Conservation (phyloP, 2,797 vertebrate genomes). For the Dendrocincla fuliginosa region DNA sequence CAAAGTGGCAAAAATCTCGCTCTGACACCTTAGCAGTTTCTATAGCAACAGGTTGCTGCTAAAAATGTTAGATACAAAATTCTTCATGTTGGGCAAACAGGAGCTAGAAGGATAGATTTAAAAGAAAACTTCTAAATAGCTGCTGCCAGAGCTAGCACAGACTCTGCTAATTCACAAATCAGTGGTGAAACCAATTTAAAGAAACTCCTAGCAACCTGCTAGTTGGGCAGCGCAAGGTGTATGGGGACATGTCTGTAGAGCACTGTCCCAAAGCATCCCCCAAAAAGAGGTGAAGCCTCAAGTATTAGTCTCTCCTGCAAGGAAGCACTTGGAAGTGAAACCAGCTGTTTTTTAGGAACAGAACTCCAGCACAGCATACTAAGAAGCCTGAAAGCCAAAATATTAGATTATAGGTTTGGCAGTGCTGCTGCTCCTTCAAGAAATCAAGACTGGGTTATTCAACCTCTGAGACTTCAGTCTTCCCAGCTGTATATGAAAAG, state of each 20-base stretch:
- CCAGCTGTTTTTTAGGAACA: neutral
- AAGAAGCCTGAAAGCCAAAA: neutral
- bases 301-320: neutral
- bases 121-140: constrained; percentile 24
- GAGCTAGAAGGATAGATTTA: constrained; percentile 6
- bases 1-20: constrained; percentile 27
- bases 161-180: neutral
- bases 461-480: neutral
- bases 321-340: neutral
- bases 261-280: neutral
- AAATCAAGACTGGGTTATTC: neutral
- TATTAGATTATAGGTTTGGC: neutral
- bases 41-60: constrained; percentile 65
- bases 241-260: neutral
- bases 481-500: neutral
- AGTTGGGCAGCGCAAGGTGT: neutral
- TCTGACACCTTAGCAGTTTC: constrained; percentile 57
- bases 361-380: neutral
- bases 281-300: accelerated
- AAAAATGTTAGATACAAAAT: constrained; percentile 47
- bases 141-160: neutral
- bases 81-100: constrained; percentile 19
- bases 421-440: neutral
- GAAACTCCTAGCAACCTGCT: neutral
- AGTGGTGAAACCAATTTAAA: neutral